Conservation (phyloP, 2,888 invertebrate species). For the Allacma fusca region DNA sequence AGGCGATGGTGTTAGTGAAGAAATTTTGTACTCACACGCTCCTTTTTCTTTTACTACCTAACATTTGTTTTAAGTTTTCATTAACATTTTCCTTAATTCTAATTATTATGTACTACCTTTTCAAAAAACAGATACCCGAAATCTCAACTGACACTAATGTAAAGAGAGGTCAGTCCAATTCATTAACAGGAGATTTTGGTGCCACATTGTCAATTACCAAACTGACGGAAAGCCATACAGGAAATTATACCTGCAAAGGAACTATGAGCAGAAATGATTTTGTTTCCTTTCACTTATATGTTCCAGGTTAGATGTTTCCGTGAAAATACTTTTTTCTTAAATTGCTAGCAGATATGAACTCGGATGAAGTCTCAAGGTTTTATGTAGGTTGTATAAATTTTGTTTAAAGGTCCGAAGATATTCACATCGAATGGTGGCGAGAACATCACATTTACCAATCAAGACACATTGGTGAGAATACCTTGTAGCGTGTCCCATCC, state of each 20-base stretch:
- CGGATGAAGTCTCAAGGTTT: too few species aligned
- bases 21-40: too few species aligned
- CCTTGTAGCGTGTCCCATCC: constrained; percentile 42
- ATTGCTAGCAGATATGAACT: background rate
- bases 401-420: background rate
- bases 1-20: constrained; percentile 39
- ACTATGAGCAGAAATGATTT: constrained; percentile 18
- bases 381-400: too few species aligned
- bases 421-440: constrained; percentile 35
- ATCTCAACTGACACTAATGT: constrained; percentile 35
- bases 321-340: background rate
- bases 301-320: constrained; percentile 36
- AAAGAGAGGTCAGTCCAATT: constrained; percentile 6
- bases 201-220: constrained; percentile 27
- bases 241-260: constrained; percentile 45
- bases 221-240: constrained; percentile 35
- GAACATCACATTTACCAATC: constrained; percentile 29
- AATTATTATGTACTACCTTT: too few species aligned
- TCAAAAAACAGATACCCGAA: constrained; percentile 20
- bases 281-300: constrained; percentile 37
- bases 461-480: constrained; percentile 23
- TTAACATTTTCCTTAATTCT: too few species aligned
- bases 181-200: constrained; percentile 19
- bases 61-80: too few species aligned
- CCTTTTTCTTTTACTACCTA: too few species aligned